A percentile compares a stretch with the other conserved stretches of the same genome.
Evolutionary conservation across 2,888 invertebrate genomes (phyloP).

Genomic region (Taenaris catops): DNA sequence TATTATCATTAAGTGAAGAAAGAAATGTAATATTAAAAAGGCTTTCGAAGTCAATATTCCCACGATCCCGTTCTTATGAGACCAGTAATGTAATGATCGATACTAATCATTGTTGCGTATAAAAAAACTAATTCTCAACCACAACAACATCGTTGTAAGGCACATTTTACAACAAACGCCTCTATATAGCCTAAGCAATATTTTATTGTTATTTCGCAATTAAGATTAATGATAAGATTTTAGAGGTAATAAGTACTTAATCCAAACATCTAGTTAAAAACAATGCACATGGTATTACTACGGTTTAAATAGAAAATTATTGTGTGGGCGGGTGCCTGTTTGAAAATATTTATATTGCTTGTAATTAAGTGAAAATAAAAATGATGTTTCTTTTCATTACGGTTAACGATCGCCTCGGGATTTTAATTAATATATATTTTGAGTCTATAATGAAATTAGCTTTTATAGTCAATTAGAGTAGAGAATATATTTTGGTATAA

Average conservation of each 20-base stretch:
- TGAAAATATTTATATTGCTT: slow-evolving; percentile 17
- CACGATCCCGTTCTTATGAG: slow-evolving; percentile 76
- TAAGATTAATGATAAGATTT: slow-evolving; percentile 78
- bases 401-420: slow-evolving; percentile 12
- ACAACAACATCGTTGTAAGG: slow-evolving; percentile 41
- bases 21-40: slow-evolving; percentile 29
- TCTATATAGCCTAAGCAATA: slow-evolving; percentile 52
- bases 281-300: slow-evolving; percentile 53
- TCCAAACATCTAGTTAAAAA: slow-evolving; percentile 73
- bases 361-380: slow-evolving; percentile 22
- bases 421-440: slow-evolving; percentile 12
- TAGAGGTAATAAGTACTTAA: slow-evolving; percentile 74
- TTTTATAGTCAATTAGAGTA: too few species aligned
- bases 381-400: slow-evolving; percentile 11
- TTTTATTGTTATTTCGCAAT: slow-evolving; percentile 78
- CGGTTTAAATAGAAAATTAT: slow-evolving; percentile 55
- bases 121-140: slow-evolving; percentile 41
- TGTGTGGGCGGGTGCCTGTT: slow-evolving; percentile 46
- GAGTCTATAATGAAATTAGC: slow-evolving; percentile 5
- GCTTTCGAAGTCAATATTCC: slow-evolving; percentile 56
- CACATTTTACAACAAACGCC: slow-evolving; percentile 37
- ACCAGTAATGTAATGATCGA: slow-evolving; percentile 62
- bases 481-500: too few species aligned
- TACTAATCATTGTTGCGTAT: slow-evolving; percentile 55
- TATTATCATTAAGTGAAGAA: slow-evolving; percentile 8